A percentile compares a stretch with the other conserved stretches of the same genome.
phyloP scores from a whole-genome alignment of 2,888 invertebrate genomes.

The Trachelus troglodyta region DNA sequence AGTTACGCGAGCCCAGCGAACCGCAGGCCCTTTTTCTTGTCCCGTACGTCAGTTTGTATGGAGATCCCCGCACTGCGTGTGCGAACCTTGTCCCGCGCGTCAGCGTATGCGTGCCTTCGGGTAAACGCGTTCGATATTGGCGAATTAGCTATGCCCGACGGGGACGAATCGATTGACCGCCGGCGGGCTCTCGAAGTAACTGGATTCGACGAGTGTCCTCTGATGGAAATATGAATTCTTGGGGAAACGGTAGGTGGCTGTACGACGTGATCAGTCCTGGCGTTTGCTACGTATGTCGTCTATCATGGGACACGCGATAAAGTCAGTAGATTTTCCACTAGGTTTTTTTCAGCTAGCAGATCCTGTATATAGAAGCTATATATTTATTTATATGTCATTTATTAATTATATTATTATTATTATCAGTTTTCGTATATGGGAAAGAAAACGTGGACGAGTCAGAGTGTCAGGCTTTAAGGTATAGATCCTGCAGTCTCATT shows the following conservation, averaged over 20 bases:
- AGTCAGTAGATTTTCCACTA: neutral
- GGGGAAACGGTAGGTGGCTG: neutral
- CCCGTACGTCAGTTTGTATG: conserved; percentile 12
- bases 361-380: neutral
- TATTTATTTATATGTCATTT: neutral
- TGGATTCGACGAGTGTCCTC: conserved; percentile 39
- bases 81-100: conserved; percentile 17
- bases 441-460: neutral
- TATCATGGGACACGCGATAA: neutral
- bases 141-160: conserved; percentile 53
- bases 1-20: neutral
- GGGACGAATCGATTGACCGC: conserved; percentile 55
- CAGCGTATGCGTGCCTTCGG: conserved; percentile 31
- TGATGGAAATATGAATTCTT: neutral
- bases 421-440: neutral
- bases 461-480: neutral
- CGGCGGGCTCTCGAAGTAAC: conserved; percentile 45
- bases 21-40: conserved; percentile 16
- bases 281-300: neutral
- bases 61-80: conserved; percentile 4
- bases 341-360: neutral
- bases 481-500: neutral
- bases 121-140: conserved; percentile 43
- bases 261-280: neutral
- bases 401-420: neutral